Percentiles rank a stretch among this genome's conserved stretches.
These are phyloP conservation scores for Polyergus mexicanus DNA, from an alignment of 1,140 invertebrate species.

Conservation along the genomic window DNA sequence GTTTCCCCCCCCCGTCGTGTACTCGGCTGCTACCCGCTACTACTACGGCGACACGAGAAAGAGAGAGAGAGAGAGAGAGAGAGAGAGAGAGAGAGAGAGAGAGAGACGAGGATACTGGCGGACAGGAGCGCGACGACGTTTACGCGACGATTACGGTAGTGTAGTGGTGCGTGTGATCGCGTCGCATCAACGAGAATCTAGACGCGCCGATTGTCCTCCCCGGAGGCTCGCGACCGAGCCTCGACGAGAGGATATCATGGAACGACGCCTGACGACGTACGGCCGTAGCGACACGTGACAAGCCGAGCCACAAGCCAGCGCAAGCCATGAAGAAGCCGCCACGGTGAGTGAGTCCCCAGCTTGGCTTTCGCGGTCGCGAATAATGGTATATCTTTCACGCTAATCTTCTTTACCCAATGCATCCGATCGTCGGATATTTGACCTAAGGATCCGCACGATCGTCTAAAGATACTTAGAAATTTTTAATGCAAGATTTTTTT, in stretches of 20 bases:
- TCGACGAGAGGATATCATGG: conserved; percentile 63
- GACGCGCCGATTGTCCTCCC: conserved; percentile 42
- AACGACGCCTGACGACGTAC: conserved; percentile 74
- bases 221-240: conserved; percentile 19
- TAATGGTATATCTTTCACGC: neutral
- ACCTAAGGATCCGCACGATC: neutral
- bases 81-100: no score
- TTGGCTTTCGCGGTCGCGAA: neutral
- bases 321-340: conserved; percentile 81
- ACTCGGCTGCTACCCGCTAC: conserved; percentile 29
- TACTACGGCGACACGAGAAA: conserved; percentile 48
- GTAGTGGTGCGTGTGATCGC: conserved; percentile 54
- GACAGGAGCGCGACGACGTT: conserved; percentile 24
- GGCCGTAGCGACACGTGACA: conserved; percentile 79
- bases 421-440: neutral
- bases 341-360: conserved; percentile 74
- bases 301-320: conserved; percentile 74
- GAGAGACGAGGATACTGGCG: neutral
- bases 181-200: conserved; percentile 30
- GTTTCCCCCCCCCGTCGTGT: conserved; percentile 75
- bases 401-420: neutral
- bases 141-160: conserved; percentile 18
- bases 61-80: conserved; percentile 16
- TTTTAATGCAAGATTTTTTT: no score
- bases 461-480: neutral